Base-by-base conservation (phyloP, 37 sponge, comb jelly and placozoan genomes). In the Theonella swinhoei region DNA sequence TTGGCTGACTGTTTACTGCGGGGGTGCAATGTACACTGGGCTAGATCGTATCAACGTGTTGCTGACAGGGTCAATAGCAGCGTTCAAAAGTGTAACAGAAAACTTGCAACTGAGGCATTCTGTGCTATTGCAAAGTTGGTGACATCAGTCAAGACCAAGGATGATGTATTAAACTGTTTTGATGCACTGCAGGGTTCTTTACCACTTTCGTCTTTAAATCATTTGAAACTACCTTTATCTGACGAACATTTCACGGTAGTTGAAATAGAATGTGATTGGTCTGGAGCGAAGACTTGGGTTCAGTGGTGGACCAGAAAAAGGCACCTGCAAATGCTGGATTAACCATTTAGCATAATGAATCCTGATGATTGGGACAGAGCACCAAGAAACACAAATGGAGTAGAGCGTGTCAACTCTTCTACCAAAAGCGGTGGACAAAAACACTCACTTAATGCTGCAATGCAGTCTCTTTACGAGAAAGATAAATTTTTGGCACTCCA, bases 21-120 rank as follows among this genome's bases (percentile, higher is more conserved):
- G n/a, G n/a, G n/a, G n/a, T n/a, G n/a, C n/a, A 77, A 77, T 30
- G 78, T 54, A 2, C 78, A 77, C 35, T 77, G 36, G 63, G 24
- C 37, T 17, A 3, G 78, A 61, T 77, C 78, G 28, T 77, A 77
- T 22, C 78, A 77, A 30, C 31, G 64, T 42, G 78, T 77, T 30
- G 78, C 78, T 23, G 78, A 60, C 24, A 23, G 64, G 37, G 64
- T 77, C 33, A 77, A 62, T 28, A 62, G 24, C 36, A 60, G 36
- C 32, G 64, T 75, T 42, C n/a, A n/a, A n/a, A n/a, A n/a, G n/a
- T n/a, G 54, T 47, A 47, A 47, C 14, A 47, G 54, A 47, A 47
- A 30, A 11, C 39, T 36, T 23, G 64, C 35, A 20, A 29, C 25
- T 58, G 78, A 62, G 26, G 64, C 78, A 30, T 62, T 77, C 22